A percentile compares a stretch with the other conserved stretches of the same genome.
Evolutionary conservation across 1,140 invertebrate genomes (phyloP).

Genomic region (Pemphigus obesinymphae): DNA sequence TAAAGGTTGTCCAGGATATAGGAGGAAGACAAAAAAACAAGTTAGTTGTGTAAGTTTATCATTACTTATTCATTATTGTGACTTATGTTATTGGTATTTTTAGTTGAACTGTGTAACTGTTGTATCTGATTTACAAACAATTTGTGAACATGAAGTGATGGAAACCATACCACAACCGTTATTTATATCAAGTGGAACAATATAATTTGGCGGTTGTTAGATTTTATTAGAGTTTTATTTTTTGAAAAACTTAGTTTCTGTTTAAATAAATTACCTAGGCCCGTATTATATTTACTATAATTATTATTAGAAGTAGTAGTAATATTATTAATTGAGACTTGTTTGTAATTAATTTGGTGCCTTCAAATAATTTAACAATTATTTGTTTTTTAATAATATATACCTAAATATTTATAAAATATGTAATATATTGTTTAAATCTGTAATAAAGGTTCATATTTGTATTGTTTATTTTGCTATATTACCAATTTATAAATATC

Average conservation of each 20-base stretch:
- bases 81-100: not conserved
- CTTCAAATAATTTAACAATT: not conserved
- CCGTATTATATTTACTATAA: not conserved
- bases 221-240: not conserved
- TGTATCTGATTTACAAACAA: conserved; percentile 24
- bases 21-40: not conserved
- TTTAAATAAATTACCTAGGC: not conserved
- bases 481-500: not conserved
- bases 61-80: not conserved
- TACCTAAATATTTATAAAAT: no score
- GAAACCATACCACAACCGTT: conserved; percentile 5
- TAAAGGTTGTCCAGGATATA: conserved; percentile 18
- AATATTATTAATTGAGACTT: not conserved
- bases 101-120: conserved; percentile 20
- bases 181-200: not conserved
- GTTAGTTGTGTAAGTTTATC: not conserved
- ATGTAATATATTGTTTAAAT: not conserved
- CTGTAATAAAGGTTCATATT: not conserved
- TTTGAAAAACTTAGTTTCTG: not conserved
- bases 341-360: not conserved
- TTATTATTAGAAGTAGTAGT: not conserved
- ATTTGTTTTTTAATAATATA: not conserved
- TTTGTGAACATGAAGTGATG: conserved; percentile 16
- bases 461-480: not conserved
- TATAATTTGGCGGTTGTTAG: not conserved